These are phyloP conservation scores for Glossophaga mutica DNA, from an alignment of 2,797 vertebrate genomes.

Conservation along the genomic window DNA sequence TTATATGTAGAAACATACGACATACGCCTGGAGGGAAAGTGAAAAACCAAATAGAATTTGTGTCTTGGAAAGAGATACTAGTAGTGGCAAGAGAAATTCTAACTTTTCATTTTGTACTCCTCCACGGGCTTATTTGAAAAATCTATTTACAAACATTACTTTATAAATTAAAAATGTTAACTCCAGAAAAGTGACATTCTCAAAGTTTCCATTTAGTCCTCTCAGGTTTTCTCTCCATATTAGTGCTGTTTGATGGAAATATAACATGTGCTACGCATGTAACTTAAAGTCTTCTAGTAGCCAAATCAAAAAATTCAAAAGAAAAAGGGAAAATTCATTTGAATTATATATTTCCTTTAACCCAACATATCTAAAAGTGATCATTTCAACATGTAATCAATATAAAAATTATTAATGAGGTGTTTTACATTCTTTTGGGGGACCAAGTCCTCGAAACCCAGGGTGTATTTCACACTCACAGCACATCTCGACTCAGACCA, in stretches of 20 bases:
- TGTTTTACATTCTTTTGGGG: not conserved
- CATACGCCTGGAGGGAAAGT: not conserved
- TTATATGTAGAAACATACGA: not conserved
- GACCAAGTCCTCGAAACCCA: not conserved
- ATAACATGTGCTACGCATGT: not conserved
- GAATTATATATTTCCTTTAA: not conserved
- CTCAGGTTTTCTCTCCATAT: not conserved
- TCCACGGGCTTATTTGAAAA: not conserved
- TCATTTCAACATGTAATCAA: not conserved
- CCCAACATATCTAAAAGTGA: not conserved
- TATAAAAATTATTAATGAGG: not conserved
- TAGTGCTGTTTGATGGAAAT: not conserved
- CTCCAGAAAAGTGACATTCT: not conserved
- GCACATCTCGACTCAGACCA: not conserved
- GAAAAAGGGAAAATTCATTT: not conserved
- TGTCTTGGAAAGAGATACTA: not conserved
- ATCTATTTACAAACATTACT: not conserved
- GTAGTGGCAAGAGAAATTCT: not conserved
- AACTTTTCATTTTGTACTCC: not conserved
- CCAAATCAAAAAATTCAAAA: not conserved
- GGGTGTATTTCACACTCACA: not conserved
- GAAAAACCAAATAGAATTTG: not conserved
- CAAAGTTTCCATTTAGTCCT: not conserved
- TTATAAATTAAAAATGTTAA: constrained; percentile 18
- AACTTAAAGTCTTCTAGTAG: not conserved